Conservation (phyloP, 2,797 vertebrate genomes). For the Melanotaenia boesemani region DNA sequence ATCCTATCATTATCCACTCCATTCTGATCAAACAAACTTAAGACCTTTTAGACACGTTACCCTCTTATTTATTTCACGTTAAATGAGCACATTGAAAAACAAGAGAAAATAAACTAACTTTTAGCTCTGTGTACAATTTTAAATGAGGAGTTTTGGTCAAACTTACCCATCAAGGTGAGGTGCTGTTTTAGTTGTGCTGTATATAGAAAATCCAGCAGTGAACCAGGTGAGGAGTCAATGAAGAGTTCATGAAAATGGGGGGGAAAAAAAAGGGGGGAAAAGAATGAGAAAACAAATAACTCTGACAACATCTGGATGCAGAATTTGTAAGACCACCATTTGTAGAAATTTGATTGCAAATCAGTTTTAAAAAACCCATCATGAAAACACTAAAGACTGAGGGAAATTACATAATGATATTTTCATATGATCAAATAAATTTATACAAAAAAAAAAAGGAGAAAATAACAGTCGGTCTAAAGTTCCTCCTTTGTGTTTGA, state of each 20-base stretch:
- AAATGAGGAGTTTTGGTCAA: neutral
- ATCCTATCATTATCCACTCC: too few relatives aligned
- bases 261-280: constrained; percentile 68
- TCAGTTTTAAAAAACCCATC: constrained; percentile 14
- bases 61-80: neutral
- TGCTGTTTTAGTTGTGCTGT: constrained; percentile 96
- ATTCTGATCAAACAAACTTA: too few relatives aligned
- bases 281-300: constrained; percentile 63
- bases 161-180: constrained; percentile 96
- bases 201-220: constrained; percentile 57
- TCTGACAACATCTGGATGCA: constrained; percentile 24
- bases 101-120: neutral
- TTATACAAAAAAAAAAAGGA: constrained; percentile 3
- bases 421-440: constrained; percentile 19
- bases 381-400: constrained; percentile 20
- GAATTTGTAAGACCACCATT: constrained; percentile 26
- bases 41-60: neutral
- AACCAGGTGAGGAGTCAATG: constrained; percentile 64
- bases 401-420: constrained; percentile 2
- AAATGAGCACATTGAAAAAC: neutral
- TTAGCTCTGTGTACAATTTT: neutral
- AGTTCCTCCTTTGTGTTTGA: constrained; percentile 17
- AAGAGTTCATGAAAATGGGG: constrained; percentile 57
- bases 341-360: constrained; percentile 31
- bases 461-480: neutral